These are phyloP conservation scores for Pogonomyrmex californicus DNA, from an alignment of 1,140 invertebrate species.

Conservation along the genomic window DNA sequence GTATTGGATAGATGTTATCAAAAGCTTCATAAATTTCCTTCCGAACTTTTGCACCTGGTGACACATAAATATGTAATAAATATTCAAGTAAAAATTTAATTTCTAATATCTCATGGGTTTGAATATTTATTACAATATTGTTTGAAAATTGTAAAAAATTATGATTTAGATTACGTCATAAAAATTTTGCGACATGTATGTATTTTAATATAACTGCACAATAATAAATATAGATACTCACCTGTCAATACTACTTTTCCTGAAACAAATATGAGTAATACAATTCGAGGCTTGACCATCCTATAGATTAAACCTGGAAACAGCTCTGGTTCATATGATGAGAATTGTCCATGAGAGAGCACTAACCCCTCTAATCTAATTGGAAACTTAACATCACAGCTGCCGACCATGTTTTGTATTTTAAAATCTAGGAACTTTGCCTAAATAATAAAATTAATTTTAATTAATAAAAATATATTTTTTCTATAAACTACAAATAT, in stretches of 20 bases:
- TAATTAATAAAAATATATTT: slow-evolving; percentile 25
- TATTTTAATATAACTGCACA: neutral
- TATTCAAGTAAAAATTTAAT: slow-evolving; percentile 1
- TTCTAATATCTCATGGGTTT: neutral
- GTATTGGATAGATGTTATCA: slow-evolving; percentile 99
- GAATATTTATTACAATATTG: neutral
- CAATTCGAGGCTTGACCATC: slow-evolving; percentile 99
- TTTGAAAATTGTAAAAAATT: neutral
- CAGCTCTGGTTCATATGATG: slow-evolving; percentile 97
- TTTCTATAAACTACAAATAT: slow-evolving; percentile 22
- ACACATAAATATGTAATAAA: slow-evolving; percentile 71
- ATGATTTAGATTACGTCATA: neutral
- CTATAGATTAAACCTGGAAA: slow-evolving; percentile 99
- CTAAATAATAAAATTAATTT: slow-evolving; percentile 84
- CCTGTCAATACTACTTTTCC: slow-evolving; percentile 99
- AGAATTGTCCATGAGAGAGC: slow-evolving; percentile 98
- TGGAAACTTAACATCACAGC: slow-evolving; percentile 99
- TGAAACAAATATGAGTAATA: slow-evolving; percentile 99
- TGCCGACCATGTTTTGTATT: slow-evolving; percentile 99
- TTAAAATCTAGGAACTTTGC: slow-evolving; percentile 99
- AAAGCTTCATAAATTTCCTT: slow-evolving; percentile 99
- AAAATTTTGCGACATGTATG: neutral
- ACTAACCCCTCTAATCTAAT: slow-evolving; percentile 99
- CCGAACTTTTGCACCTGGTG: slow-evolving; percentile 97
- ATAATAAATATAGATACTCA: slow-evolving; percentile 79